A percentile compares a stretch with the other conserved stretches of the same genome.
Evolutionary conservation across 30 jellyfish, hydroid and myxozoan genomes (phyloP).

Genomic region (Rhopilema esculentum): DNA sequence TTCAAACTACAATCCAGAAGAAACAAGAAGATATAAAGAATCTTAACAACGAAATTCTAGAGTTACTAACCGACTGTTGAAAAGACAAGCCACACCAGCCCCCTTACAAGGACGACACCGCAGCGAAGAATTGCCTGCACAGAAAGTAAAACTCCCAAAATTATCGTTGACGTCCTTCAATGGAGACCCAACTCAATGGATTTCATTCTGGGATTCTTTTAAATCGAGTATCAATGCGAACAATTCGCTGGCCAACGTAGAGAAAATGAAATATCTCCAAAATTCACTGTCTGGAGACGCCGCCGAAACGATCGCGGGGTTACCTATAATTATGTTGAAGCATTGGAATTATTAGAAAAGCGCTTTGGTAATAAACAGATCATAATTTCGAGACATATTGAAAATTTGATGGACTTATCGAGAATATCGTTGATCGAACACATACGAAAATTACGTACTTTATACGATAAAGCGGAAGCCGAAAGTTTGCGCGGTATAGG

Average conservation of each 20-base stretch:
- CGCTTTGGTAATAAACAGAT: constrained; percentile 28
- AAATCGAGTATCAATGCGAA: constrained; percentile 1
- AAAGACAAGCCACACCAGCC: no score
- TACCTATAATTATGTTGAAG: constrained; percentile 28
- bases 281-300: constrained; percentile 16
- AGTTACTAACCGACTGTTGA: no score
- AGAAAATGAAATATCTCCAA: constrained; percentile 27
- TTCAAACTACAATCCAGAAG: no score
- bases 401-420: constrained; percentile 13
- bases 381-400: background rate
- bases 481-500: constrained; percentile 16
- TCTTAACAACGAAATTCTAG: no score
- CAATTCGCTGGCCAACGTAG: constrained; percentile 8
- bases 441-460: background rate
- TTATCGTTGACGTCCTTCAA: background rate
- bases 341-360: constrained; percentile 12
- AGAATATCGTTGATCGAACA: background rate
- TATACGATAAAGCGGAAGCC: constrained; percentile 40
- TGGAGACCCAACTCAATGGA: constrained; percentile 38
- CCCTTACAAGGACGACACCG: background rate
- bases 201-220: constrained; percentile 18
- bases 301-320: constrained; percentile 26
- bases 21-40: no score
- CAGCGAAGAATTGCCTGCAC: no score
- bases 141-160: constrained; percentile 26